Evolutionary conservation across 1,140 invertebrate species (phyloP), one percentile per base, ranked within the genome.

Genomic region (Zaprionus inermis): DNA sequence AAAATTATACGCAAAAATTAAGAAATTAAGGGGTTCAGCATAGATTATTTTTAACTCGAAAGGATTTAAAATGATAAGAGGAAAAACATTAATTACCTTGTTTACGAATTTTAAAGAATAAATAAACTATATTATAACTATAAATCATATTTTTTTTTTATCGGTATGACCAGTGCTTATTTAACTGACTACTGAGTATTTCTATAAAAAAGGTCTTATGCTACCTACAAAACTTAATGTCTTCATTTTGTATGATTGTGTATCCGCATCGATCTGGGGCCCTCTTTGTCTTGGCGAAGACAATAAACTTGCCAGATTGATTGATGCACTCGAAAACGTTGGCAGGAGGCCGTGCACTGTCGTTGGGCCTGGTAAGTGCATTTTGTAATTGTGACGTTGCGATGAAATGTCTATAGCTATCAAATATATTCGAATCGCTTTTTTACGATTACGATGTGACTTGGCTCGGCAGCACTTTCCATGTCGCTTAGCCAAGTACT

Each of bases 351-450:
- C 18, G 57, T 56, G 18, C 44, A 69, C 57, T 74, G 72, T 74
- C 66, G 46, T 74, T 70, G 66, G 72, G 67, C 58, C 66, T 32
- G 30, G 69, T 74, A 74, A 74, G 72, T 74, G 72, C 72, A 74
- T 74, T 74, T 74, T 74, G 58, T 74, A 74, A 70, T 74, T 74
- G 66, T 63, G 72, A 74, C 72, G 67, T 74, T 70, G 67, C 72
- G 72, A 46, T 74, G 66, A 74, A 74, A 74, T 63, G 66, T 41
- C 44, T 41, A 63, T 63, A 64, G 52, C 66, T 44, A 74, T 70
- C 66, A 70, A 70, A 56, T 28, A 55, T 18, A 44, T 38, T 73
- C 22, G 32, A 60, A 68, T 67, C 46, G 22, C 16, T 59, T 41
- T 52, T 24, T 49, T 49, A 16, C 20, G 11, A 20, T 52, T 32